Base-by-base conservation (phyloP, 2,888 invertebrate species). In the Drosophila tripunctata region DNA sequence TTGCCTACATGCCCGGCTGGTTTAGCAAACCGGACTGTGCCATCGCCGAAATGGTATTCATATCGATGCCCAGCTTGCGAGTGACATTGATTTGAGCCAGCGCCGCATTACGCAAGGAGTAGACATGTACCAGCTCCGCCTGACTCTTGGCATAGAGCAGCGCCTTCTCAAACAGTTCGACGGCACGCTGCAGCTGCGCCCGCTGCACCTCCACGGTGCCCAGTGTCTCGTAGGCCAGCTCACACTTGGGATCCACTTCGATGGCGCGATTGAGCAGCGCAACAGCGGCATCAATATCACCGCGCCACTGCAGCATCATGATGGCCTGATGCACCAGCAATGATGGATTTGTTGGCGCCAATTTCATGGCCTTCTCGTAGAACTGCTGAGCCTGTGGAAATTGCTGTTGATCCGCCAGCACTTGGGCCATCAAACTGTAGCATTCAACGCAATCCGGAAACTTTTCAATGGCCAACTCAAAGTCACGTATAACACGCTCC, bases 221-320 rank as follows among this genome's bases (percentile, higher is more conserved):
- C 67, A 98, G 93, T 40, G 98, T 98, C 92, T 99, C 99, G 91
- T 96, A 98, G 6, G 97, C 98, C 92, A 98, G 96, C 92, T 97
- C 96, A 92, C 98, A 98, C 91, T 96, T 96, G 48, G 96, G 95
- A 92, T 99, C 99, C 83, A 97, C 93, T 89, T 95, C 94, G 74
- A 98, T 94, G 1, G 97, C 97, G 90, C 95, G 94, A 69, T 94
- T 94, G 86, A 98, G 96, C 63, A 96, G 92, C 73, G 94, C 93
- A 0, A 96, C 93, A 17, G 97, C 96, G 87, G 94, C 94, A 8
- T 96, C 94, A 65, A 96, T 93, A 88, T 97, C 95, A 60, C 95
- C 96, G 76, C 94, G 95, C 94, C 96, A 97, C 88, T 97, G 97
- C 56, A 98, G 92, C 77, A 95, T 93, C 76, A 98, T 93, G 58